phyloP scores from a whole-genome alignment of 35 echinoderm and acorn worm genomes.

The Diadema setosum region DNA sequence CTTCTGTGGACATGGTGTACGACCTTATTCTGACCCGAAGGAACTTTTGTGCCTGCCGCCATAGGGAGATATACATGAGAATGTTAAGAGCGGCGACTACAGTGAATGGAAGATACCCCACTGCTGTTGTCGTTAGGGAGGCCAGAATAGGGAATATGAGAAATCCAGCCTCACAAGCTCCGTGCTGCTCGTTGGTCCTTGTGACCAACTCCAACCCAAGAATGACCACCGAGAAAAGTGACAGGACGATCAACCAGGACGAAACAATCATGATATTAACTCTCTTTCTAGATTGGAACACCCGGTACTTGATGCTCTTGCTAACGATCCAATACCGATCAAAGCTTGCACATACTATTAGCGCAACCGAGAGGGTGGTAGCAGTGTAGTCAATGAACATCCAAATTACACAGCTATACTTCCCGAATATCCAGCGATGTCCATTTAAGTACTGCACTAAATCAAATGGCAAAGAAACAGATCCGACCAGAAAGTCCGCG shows the following conservation, averaged over 20 bases:
- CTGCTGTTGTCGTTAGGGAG: background rate
- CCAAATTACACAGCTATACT: background rate
- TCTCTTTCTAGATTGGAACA: background rate
- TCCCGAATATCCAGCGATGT: too few relatives aligned
- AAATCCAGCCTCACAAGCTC: background rate
- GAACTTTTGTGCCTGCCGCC: too few relatives aligned
- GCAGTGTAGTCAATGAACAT: background rate
- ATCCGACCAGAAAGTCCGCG: too few relatives aligned
- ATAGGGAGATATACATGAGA: background rate
- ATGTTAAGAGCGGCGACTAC: background rate
- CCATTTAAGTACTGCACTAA: too few relatives aligned
- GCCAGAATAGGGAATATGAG: background rate
- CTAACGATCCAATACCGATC: background rate
- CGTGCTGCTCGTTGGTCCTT: too few relatives aligned
- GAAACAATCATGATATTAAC: background rate
- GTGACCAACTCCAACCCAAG: background rate
- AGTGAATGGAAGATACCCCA: background rate
- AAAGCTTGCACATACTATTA: background rate
- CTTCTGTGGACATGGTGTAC: too few relatives aligned
- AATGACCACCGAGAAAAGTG: background rate
- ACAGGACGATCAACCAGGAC: background rate
- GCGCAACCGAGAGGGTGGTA: background rate
- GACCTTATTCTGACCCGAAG: too few relatives aligned
- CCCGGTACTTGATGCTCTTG: background rate
- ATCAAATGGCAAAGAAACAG: too few relatives aligned